Percentiles rank a stretch among this genome's conserved stretches.
Conservation (phyloP, 2,797 vertebrate species). For the Sebastolobus altivelis region DNA sequence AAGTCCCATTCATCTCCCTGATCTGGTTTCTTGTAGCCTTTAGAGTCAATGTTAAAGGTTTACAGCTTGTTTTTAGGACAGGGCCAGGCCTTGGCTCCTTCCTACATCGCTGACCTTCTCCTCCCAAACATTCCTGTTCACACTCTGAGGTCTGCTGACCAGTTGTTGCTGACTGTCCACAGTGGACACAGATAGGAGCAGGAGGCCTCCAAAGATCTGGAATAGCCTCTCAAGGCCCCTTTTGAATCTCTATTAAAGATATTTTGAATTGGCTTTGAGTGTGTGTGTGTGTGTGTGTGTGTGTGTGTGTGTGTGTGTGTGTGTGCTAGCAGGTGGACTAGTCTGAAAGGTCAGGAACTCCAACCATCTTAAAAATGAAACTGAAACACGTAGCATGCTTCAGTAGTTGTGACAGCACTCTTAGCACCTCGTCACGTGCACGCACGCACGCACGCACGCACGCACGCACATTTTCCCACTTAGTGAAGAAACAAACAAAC, state of each 20-base stretch:
- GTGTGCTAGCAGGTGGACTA: too few species aligned
- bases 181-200: not conserved
- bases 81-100: not conserved
- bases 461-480: too few species aligned
- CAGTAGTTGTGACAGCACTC: too few species aligned
- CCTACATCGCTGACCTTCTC: constrained; percentile 36
- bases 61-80: not conserved
- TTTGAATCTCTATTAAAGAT: not conserved
- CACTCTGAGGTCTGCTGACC: constrained; percentile 23
- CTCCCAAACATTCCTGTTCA: constrained; percentile 5
- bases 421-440: too few species aligned
- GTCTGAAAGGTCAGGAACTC: too few species aligned
- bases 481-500: too few species aligned
- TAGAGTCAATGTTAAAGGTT: not conserved
- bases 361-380: too few species aligned
- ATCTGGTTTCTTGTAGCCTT: not conserved
- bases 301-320: too few species aligned
- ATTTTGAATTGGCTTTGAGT: constrained; percentile 1
- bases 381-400: too few species aligned
- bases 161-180: constrained; percentile 34
- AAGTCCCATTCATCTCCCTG: not conserved
- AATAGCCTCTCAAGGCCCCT: not conserved
- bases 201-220: constrained; percentile 6
- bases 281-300: too few species aligned
- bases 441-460: too few species aligned